Evolutionary conservation across 2,888 invertebrate genomes (phyloP).

Genomic region (Iphiclides podalirius): DNA sequence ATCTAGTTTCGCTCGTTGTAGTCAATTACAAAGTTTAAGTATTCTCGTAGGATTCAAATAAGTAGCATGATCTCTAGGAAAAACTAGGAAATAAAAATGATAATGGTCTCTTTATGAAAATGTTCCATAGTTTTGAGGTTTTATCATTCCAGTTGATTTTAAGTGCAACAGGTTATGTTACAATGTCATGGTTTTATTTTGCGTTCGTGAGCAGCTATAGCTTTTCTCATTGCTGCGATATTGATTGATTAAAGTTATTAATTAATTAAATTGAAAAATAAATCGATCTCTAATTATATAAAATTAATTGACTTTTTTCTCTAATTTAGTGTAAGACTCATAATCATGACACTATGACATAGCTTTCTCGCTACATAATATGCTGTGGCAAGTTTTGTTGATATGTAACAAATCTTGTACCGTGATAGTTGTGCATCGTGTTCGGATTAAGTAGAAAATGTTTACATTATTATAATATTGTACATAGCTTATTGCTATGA

Average conservation of each 20-base stretch:
- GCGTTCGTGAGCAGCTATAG: neutral
- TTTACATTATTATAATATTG: conserved; percentile 30
- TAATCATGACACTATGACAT: conserved; percentile 38
- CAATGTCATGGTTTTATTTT: conserved; percentile 39
- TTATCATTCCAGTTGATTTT: conserved; percentile 63
- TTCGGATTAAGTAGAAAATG: conserved; percentile 38
- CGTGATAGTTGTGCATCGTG: conserved; percentile 38
- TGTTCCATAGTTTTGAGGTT: conserved; percentile 43
- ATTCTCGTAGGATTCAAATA: too few species aligned
- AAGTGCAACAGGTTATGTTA: conserved; percentile 42
- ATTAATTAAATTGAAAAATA: neutral
- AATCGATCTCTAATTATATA: neutral
- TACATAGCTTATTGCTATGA: conserved; percentile 31
- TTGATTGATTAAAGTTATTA: neutral
- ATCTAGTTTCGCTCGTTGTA: conserved; percentile 5
- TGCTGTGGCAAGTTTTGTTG: conserved; percentile 49
- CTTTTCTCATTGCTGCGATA: neutral
- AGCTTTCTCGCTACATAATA: conserved; percentile 32
- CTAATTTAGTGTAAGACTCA: neutral
- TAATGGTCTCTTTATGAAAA: conserved; percentile 32
- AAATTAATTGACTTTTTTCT: neutral
- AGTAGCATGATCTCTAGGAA: neutral
- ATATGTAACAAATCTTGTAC: conserved; percentile 27
- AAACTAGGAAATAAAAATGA: neutral
- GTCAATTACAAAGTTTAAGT: neutral